Percentiles rank a stretch among this genome's conserved stretches.
Evolutionary conservation across 1,140 invertebrate species (phyloP).

Genomic region (Schlechtendalia chinensis): DNA sequence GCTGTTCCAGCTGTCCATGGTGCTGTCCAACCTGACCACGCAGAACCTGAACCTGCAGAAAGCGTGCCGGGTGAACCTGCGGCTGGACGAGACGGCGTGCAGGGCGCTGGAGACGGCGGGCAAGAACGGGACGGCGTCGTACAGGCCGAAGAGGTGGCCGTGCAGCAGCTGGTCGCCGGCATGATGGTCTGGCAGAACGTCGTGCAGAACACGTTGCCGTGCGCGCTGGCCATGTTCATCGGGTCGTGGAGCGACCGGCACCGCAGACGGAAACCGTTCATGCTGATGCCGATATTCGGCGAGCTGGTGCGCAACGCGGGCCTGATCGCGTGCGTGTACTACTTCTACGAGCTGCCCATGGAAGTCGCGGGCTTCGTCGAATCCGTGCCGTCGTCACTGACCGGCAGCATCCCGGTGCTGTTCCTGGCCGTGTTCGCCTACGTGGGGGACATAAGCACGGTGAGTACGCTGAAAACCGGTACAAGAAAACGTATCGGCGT

Average conservation of each 20-base stretch:
- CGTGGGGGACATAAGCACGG: constrained; percentile 76
- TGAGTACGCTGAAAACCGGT: no score
- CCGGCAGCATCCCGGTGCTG: constrained; percentile 80
- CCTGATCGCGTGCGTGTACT: constrained; percentile 73
- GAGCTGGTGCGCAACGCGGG: constrained; percentile 45
- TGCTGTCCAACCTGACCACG: constrained; percentile 28
- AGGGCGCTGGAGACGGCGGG: background rate
- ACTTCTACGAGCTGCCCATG: constrained; percentile 72
- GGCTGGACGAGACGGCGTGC: background rate
- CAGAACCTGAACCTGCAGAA: constrained; percentile 42
- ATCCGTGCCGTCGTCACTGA: constrained; percentile 71
- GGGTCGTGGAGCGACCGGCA: constrained; percentile 74
- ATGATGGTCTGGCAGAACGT: constrained; percentile 78
- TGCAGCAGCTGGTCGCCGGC: constrained; percentile 70
- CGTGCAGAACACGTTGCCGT: constrained; percentile 71
- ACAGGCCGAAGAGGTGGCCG: constrained; percentile 67
- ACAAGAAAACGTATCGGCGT: no score
- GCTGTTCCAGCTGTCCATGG: background rate
- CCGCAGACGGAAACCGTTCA: constrained; percentile 75
- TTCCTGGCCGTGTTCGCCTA: constrained; percentile 85
- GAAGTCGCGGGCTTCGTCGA: constrained; percentile 72
- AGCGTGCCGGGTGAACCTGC: constrained; percentile 28
- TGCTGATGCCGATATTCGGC: constrained; percentile 65
- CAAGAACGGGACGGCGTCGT: constrained; percentile 57
- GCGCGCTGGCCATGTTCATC: constrained; percentile 71